These are phyloP conservation scores for Ceratosolen solmsi DNA, from an alignment of 1,140 invertebrate species.

Conservation along the genomic window DNA sequence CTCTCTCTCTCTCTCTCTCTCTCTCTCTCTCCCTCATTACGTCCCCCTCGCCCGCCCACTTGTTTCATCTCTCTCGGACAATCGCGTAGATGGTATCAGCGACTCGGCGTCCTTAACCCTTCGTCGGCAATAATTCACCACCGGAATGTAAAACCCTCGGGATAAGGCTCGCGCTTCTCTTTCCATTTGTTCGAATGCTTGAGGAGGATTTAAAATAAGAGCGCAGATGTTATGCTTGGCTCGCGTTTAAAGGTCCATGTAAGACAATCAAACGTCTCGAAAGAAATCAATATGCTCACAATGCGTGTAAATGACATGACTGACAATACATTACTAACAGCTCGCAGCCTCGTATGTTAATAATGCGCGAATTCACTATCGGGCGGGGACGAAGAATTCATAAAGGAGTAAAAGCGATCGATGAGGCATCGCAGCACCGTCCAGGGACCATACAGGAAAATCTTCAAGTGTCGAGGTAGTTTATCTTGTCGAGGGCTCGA, in stretches of 20 bases:
- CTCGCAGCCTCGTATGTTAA: too few species aligned
- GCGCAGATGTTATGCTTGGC: neutral
- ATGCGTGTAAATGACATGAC: too few species aligned
- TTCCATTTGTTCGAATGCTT: too few species aligned
- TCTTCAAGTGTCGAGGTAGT: too few species aligned
- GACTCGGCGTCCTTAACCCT: neutral
- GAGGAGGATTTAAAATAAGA: neutral
- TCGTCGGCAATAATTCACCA: neutral
- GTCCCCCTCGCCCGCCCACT: neutral
- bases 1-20: neutral
- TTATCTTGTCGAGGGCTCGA: neutral
- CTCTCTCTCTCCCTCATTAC: too few species aligned
- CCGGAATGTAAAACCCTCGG: neutral
- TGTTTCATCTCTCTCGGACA: too few species aligned
- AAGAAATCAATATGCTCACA: neutral
- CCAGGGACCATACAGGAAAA: too few species aligned
- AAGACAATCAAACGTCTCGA: neutral
- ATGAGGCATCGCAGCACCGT: neutral
- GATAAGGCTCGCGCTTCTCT: too few species aligned
- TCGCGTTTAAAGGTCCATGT: too few species aligned
- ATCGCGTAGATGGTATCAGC: constrained; percentile 18
- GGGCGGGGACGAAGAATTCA: too few species aligned
- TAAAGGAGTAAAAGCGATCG: neutral
- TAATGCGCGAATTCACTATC: too few species aligned
- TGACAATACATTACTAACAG: too few species aligned